Percentiles rank a stretch among this genome's conserved stretches.
These are phyloP conservation scores for Onchidella celtica DNA, from an alignment of 2,888 invertebrate genomes.

Conservation along the genomic window DNA sequence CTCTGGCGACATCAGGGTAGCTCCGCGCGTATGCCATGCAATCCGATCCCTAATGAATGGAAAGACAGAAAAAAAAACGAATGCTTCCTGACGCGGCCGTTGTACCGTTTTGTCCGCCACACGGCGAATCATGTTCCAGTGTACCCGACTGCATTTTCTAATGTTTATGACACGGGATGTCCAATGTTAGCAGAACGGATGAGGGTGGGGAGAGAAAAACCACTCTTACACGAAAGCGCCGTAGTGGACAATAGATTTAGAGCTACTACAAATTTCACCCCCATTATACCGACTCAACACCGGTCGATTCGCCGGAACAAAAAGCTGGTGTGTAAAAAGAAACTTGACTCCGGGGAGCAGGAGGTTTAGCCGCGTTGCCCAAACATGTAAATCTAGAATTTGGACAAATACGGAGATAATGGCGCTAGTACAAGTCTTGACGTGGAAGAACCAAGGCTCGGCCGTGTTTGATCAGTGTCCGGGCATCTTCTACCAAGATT, in stretches of 20 bases:
- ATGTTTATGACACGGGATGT: conserved; percentile 17
- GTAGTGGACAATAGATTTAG: conserved; percentile 21
- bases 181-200: conserved; percentile 23
- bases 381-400: conserved; percentile 42
- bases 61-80: not conserved
- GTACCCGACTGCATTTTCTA: not conserved
- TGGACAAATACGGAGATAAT: conserved; percentile 39
- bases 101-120: not conserved
- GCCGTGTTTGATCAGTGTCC: conserved; percentile 33
- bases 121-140: not conserved
- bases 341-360: conserved; percentile 36
- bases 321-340: conserved; percentile 33
- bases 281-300: conserved; percentile 13
- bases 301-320: conserved; percentile 31
- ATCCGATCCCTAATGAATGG: too few relatives aligned
- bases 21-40: too few relatives aligned
- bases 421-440: not conserved
- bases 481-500: conserved; percentile 22
- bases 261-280: conserved; percentile 28
- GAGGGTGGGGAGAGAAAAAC: conserved; percentile 2
- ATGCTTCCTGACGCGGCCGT: not conserved
- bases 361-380: conserved; percentile 40
- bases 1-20: too few relatives aligned
- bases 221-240: not conserved
- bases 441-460: conserved; percentile 3